Base-by-base conservation (phyloP, 2,888 invertebrate genomes). In the Physocephala rufipes region DNA sequence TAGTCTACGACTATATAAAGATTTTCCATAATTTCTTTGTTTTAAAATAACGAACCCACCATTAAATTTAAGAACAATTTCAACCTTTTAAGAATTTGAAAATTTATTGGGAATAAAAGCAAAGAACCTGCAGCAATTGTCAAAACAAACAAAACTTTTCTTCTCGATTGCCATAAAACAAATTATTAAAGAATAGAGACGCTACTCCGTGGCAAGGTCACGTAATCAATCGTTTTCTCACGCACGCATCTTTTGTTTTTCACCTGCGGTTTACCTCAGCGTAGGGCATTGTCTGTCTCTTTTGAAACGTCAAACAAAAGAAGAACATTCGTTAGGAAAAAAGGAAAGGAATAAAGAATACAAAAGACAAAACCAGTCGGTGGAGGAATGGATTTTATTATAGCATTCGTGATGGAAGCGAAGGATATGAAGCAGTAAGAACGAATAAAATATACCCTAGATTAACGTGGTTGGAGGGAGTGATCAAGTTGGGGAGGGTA, bases 201-300 rank as follows among this genome's bases (percentile, higher is more conserved):
- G 36, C 19, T 21, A 21, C 26, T 24, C 49, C 19, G 43, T 36
- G 55, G 49, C 59, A 68, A 16, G 68, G 62, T 62, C 68, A 68
- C 49, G 26, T 67, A 58, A 67, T 67, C 58, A n/a, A 55, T 21
- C 43, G 36, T 24, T 3, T 62, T 68, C 68, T 62, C 68, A 68
- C 68, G 68, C 68, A 62, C 16, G 36, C 26, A 24, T 28, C 47
- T 58, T 47, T n/a, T n/a, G n/a, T n/a, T 45, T 67, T 61, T 30
- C 68, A 68, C 62, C 62, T 68, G 68, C 51, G 68, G 62, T 68
- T 62, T 15, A 58, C 26, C 26, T 58, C 26, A 2, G 13, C 36
- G 9, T n/a, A n/a, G 5, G 5, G 36, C 36, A 36, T 36, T 5
- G 26, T 28, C 16, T 15, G 16, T 28, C 58, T 15, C 55, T 7